Conservation (phyloP, 1,140 invertebrate genomes). For the Drosophila parabipectinata region DNA sequence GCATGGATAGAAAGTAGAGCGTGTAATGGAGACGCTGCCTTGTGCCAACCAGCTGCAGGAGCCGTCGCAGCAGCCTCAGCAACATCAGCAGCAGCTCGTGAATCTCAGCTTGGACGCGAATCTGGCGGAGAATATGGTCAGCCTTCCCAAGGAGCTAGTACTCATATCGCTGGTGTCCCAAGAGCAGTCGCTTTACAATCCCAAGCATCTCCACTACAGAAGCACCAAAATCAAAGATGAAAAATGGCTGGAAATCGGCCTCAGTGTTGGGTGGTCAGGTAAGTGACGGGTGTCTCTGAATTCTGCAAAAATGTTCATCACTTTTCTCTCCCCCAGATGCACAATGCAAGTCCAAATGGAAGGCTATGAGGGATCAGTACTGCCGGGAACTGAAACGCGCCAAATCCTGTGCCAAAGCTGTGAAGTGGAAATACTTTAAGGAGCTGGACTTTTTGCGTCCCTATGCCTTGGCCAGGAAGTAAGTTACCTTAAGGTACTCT, state of each 20-base stretch:
- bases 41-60: constrained; percentile 54
- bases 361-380: constrained; percentile 79
- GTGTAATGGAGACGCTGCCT: constrained; percentile 56
- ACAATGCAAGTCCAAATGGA: constrained; percentile 82
- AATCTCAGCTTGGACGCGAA: constrained; percentile 53
- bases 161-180: constrained; percentile 75
- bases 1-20: constrained; percentile 33
- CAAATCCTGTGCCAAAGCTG: constrained; percentile 67
- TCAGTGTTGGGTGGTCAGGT: constrained; percentile 74
- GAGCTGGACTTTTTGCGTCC: constrained; percentile 78
- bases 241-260: constrained; percentile 76
- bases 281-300: constrained; percentile 3
- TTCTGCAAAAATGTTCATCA: neutral
- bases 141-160: constrained; percentile 68
- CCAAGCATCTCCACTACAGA: constrained; percentile 74
- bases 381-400: constrained; percentile 76
- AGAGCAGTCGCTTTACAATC: constrained; percentile 76
- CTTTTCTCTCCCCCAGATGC: constrained; percentile 21
- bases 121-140: constrained; percentile 56
- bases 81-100: constrained; percentile 39
- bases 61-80: constrained; percentile 39
- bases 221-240: constrained; percentile 73
- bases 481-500: constrained; percentile 8
- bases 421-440: constrained; percentile 82
- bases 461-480: constrained; percentile 76